These are phyloP conservation scores for Prunella strophiata DNA, from an alignment of 2,797 vertebrate species.

Conservation along the genomic window DNA sequence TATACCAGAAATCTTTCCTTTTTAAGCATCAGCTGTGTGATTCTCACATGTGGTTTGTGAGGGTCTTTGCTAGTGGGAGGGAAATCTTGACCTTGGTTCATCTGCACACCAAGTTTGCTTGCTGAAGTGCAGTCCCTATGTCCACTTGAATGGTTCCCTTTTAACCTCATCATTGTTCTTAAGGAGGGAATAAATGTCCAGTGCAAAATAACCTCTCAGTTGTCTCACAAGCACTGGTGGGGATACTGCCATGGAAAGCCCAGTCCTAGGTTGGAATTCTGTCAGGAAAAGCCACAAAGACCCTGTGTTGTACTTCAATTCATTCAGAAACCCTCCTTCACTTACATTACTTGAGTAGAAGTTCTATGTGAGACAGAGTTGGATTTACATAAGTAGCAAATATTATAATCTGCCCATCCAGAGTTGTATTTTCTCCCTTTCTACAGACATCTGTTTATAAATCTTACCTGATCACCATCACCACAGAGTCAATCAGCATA, in stretches of 20 bases:
- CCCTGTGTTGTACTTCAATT: neutral
- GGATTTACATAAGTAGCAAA: neutral
- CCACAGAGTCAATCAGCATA: neutral
- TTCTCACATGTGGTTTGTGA: neutral
- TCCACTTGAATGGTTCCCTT: neutral
- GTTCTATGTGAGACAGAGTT: neutral
- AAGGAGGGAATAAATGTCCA: neutral
- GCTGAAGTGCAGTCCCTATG: neutral
- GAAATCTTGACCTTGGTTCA: neutral
- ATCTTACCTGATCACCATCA: neutral
- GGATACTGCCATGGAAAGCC: neutral
- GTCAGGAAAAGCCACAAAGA: neutral
- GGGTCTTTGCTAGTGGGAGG: neutral
- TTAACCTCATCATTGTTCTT: neutral
- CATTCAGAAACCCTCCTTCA: neutral
- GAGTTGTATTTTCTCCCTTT: neutral
- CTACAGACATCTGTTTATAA: neutral
- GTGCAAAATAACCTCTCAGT: neutral
- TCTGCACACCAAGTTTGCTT: neutral
- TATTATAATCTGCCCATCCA: neutral
- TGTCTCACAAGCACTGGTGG: neutral
- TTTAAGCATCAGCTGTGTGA: neutral
- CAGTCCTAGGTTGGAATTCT: neutral
- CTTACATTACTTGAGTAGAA: neutral
- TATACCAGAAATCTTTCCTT: neutral